Evolutionary conservation across 2,113 vertebrate species (phyloP).

Genomic region (Sebastes schlegelii): DNA sequence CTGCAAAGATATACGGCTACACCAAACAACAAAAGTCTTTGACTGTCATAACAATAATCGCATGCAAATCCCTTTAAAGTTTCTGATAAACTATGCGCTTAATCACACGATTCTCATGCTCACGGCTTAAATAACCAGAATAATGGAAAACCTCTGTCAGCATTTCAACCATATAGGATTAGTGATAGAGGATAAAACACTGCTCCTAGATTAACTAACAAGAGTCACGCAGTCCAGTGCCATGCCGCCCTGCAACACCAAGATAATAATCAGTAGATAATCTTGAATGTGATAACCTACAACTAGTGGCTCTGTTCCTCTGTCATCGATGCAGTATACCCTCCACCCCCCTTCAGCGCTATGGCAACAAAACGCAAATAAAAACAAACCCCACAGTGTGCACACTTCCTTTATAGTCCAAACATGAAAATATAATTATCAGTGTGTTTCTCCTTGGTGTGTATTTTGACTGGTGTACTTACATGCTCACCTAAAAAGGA

Average conservation of each 20-base stretch:
- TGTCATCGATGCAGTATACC: neutral
- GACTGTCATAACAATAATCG: neutral
- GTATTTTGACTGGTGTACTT: neutral
- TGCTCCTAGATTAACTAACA: constrained; percentile 14
- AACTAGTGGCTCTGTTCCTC: constrained; percentile 4
- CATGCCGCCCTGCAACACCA: constrained; percentile 3
- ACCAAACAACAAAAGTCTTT: neutral
- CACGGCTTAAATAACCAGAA: constrained; percentile 5
- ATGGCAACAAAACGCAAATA: neutral
- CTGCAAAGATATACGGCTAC: too few species aligned
- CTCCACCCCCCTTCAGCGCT: neutral
- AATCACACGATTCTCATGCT: neutral
- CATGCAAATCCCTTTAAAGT: neutral
- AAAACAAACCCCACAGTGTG: neutral
- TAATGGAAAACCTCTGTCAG: constrained; percentile 1
- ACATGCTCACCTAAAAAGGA: neutral
- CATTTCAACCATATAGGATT: constrained; percentile 26
- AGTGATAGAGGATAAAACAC: constrained; percentile 8
- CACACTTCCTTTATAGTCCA: neutral
- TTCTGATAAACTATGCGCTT: neutral
- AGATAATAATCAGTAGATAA: constrained; percentile 37
- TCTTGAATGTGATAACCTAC: constrained; percentile 27
- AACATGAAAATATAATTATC: neutral
- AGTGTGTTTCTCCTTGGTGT: neutral
- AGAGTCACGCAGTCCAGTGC: constrained; percentile 7